phyloP scores from a whole-genome alignment of 2,888 invertebrate genomes.

The Drosophila nigricruria region DNA sequence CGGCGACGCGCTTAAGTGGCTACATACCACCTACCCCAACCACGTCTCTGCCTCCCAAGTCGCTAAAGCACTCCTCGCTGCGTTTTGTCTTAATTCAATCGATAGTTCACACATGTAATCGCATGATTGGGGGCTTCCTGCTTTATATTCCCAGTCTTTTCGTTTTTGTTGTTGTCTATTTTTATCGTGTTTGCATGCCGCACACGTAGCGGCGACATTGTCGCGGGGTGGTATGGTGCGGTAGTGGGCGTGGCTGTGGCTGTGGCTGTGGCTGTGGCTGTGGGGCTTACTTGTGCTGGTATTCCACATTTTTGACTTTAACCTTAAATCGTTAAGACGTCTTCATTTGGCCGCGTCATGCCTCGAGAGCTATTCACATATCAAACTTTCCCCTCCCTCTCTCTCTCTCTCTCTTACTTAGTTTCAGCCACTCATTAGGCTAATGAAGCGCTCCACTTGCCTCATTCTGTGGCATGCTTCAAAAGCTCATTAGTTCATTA shows the following conservation, averaged over 20 bases:
- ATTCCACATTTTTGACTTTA: slow-evolving; percentile 60
- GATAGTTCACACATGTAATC: slow-evolving; percentile 80
- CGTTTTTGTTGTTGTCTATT: slow-evolving; percentile 54
- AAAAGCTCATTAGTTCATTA: slow-evolving; percentile 70
- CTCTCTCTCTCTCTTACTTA: not conserved
- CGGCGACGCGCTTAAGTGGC: slow-evolving; percentile 76
- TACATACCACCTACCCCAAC: slow-evolving; percentile 33
- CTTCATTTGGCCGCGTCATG: slow-evolving; percentile 62
- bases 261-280: not conserved
- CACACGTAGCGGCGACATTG: slow-evolving; percentile 73
- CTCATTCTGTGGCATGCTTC: slow-evolving; percentile 29
- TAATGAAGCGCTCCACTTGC: slow-evolving; percentile 63
- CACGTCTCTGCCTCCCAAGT: not conserved
- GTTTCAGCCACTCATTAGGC: slow-evolving; percentile 63
- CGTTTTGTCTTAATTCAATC: slow-evolving; percentile 80
- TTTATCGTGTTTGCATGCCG: slow-evolving; percentile 70
- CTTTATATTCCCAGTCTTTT: slow-evolving; percentile 45
- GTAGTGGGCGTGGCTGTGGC: not conserved
- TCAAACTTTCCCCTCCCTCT: not conserved
- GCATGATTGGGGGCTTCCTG: slow-evolving; percentile 76
- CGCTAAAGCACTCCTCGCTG: slow-evolving; percentile 27
- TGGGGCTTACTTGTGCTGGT: slow-evolving; percentile 18
- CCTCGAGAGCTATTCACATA: not conserved
- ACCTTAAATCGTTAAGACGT: slow-evolving; percentile 66
- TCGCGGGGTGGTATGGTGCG: slow-evolving; percentile 22